phyloP scores from a whole-genome alignment of 2,797 vertebrate species.

The Lagocephalus sceleratus region DNA sequence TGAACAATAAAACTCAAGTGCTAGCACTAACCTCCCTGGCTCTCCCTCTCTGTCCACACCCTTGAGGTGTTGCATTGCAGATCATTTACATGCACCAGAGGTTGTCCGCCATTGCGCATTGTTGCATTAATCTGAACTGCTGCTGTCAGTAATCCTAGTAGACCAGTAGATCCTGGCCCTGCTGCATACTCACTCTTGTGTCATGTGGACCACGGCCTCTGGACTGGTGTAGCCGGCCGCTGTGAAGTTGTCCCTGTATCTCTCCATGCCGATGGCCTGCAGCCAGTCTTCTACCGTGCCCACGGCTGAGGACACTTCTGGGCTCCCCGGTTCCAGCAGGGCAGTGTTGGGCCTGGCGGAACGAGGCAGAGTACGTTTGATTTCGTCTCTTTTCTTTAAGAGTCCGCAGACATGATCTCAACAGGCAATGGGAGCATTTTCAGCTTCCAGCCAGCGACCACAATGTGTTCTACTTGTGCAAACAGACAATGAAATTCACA shows the following conservation, averaged over 20 bases:
- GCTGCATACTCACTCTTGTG: conserved; percentile 89
- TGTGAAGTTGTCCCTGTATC: conserved; percentile 96
- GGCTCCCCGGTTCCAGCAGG: conserved; percentile 89
- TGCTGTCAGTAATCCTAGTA: too few species aligned
- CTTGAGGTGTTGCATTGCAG: too few species aligned
- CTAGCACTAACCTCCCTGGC: too few species aligned
- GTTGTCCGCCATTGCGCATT: too few species aligned
- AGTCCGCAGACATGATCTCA: neutral
- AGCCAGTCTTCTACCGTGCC: conserved; percentile 95
- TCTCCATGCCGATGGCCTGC: conserved; percentile 96
- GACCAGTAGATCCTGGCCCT: too few species aligned
- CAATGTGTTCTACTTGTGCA: conserved; percentile 15
- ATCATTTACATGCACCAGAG: too few species aligned
- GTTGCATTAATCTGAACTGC: too few species aligned
- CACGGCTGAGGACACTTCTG: conserved; percentile 81
- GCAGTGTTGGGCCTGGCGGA: conserved; percentile 84
- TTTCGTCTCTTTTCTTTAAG: rapidly evolving
- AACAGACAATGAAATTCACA: conserved; percentile 20
- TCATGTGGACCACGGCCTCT: conserved; percentile 94
- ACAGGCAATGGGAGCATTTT: neutral
- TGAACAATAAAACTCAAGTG: too few species aligned
- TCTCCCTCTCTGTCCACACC: too few species aligned
- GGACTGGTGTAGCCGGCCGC: conserved; percentile 91
- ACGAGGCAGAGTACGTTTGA: neutral
- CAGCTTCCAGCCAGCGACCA: neutral